These are phyloP conservation scores for Brachystomella parvula DNA, from an alignment of 1,140 invertebrate species.

Conservation along the genomic window DNA sequence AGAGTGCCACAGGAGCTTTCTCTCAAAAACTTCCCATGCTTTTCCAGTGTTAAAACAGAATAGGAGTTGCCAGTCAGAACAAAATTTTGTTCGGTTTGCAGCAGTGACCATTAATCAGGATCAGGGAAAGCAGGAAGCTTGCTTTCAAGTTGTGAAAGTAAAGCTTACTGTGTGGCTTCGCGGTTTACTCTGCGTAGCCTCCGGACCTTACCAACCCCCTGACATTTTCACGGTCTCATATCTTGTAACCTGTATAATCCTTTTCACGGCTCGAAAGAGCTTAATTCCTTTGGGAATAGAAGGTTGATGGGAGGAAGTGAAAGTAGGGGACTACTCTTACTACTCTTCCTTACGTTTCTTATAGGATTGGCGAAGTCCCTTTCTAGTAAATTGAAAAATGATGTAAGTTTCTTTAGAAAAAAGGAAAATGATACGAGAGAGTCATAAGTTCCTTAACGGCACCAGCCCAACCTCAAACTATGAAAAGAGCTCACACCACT, in stretches of 20 bases:
- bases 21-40: too few relatives aligned
- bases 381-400: conserved; percentile 7
- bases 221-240: not conserved
- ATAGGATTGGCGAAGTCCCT: not conserved
- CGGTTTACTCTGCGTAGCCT: not conserved
- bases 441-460: not conserved
- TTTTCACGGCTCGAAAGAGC: conserved; percentile 5
- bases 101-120: not conserved
- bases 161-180: not conserved
- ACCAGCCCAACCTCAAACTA: too few relatives aligned
- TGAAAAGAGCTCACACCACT: too few relatives aligned
- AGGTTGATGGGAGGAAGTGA: not conserved
- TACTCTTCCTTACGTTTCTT: not conserved
- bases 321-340: not conserved
- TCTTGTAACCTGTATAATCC: not conserved
- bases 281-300: conserved; percentile 7
- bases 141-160: not conserved
- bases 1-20: too few relatives aligned
- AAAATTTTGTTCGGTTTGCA: not conserved
- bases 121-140: not conserved
- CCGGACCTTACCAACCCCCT: not conserved
- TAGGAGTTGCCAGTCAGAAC: too few relatives aligned
- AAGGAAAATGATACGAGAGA: not conserved
- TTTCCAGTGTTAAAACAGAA: too few relatives aligned
- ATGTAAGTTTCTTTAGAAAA: not conserved